Evolutionary conservation across 2,797 vertebrate genomes (phyloP).

Genomic region (Stomatorhinus walkeri): DNA sequence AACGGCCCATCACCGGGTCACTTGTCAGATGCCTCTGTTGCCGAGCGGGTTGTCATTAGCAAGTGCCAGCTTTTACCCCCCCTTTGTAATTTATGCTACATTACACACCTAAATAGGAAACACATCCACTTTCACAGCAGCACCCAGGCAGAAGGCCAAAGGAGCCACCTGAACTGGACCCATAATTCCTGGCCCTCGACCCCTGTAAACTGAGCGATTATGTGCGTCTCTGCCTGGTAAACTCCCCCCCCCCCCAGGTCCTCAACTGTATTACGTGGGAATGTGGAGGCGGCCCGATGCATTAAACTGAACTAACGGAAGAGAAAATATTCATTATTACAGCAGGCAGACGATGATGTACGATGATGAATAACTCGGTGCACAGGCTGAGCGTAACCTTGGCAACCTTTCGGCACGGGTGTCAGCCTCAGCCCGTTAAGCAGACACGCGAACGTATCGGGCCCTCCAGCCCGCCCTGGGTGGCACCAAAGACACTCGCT

Average conservation of each 20-base stretch:
- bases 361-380: slow-evolving; percentile 37
- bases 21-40: background rate
- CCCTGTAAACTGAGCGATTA: background rate
- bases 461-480: background rate
- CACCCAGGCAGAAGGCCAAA: background rate
- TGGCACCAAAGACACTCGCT: background rate
- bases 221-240: background rate
- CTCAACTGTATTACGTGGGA: background rate
- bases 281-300: slow-evolving; percentile 26
- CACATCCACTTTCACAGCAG: background rate
- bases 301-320: slow-evolving; percentile 32
- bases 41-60: background rate
- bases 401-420: slow-evolving; percentile 23
- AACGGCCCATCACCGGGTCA: background rate
- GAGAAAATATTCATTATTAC: slow-evolving; percentile 39
- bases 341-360: slow-evolving; percentile 33
- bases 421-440: background rate
- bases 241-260: background rate
- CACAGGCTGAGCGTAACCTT: background rate
- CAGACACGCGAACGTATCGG: background rate
- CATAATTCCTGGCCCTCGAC: slow-evolving; percentile 4
- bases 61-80: background rate
- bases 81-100: background rate
- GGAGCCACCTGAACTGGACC: background rate
- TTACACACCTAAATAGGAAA: slow-evolving; percentile 3